Evolutionary conservation across 2,888 invertebrate genomes (phyloP), one percentile per base, ranked within the genome.

Genomic region (Caenorhabditis doughertyi): DNA sequence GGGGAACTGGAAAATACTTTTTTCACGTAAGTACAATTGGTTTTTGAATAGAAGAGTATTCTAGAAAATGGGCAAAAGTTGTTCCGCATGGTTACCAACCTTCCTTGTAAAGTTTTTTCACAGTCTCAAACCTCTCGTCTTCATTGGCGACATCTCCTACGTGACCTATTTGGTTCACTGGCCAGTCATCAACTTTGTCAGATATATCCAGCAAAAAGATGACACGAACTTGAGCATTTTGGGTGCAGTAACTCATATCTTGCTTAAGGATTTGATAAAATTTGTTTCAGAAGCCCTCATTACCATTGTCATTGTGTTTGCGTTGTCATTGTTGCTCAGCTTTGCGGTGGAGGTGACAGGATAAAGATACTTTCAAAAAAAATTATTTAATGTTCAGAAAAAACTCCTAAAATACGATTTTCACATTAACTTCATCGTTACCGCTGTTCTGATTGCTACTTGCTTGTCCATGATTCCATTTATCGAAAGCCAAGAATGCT

Each of bases 121-220:
- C 5, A 39, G 39, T 3, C 11, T 39, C 7, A 5, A 25, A 11
- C 72, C 68, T 2, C 21, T 82, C 3, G 56, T 62, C 0, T 72
- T 53, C 53, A 47, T 82, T 25, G 82, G 84, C 0, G 67, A 81
- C 64, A 62, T 84, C 9, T 84, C 80, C 16, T 84, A 77, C 55
- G 72, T 62, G 3, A 27, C 73, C n/a, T 84, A 84, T 56, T 16
- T 84, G n/a, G 29, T 84, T 8, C 84, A 84, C 47, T 84, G 84
- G 84, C 84, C 84, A 23, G 35, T 80, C 18, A 84, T 84, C 25
- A 73, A 73, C n/a, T 76, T 84, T 56, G 49, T 68, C 0, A 56
- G 65, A 27, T 82, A 82, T 23, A 58, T 82, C n/a, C 70, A 76
- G 16, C 56, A 71, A 21, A 76, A 25, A 25, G 81, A 81, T 47